Conservation (phyloP, 2,888 invertebrate genomes). For the Alsophila aescularia region DNA sequence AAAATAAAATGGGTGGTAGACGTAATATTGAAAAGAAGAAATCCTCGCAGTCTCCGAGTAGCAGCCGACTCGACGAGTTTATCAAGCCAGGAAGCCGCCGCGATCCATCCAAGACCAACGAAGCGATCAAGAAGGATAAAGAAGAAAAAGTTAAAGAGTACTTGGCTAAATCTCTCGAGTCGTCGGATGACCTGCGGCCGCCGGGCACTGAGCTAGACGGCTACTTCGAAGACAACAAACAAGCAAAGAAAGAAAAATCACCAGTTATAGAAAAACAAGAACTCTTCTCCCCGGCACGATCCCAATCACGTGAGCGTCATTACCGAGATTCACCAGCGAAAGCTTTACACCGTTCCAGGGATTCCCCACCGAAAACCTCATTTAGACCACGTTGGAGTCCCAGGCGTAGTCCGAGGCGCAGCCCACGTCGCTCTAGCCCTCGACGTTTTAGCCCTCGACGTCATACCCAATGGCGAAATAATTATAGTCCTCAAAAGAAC, state of each 20-base stretch:
- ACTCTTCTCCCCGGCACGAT: slow-evolving; percentile 2
- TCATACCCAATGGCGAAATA: neutral
- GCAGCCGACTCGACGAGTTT: slow-evolving; percentile 55
- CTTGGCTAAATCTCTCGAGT: slow-evolving; percentile 70
- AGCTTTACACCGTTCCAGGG: slow-evolving; percentile 10
- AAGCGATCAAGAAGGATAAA: slow-evolving; percentile 74
- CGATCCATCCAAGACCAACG: slow-evolving; percentile 72
- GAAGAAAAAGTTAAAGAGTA: slow-evolving; percentile 75
- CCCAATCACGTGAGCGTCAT: slow-evolving; percentile 27
- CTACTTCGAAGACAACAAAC: slow-evolving; percentile 56
- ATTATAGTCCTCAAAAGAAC: slow-evolving; percentile 19
- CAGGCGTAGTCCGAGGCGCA: slow-evolving; percentile 35
- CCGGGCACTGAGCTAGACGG: slow-evolving; percentile 79
- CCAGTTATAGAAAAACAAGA: neutral
- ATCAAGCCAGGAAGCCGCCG: slow-evolving; percentile 76
- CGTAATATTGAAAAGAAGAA: slow-evolving; percentile 30
- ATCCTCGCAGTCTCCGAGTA: slow-evolving; percentile 38
- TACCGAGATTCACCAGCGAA: slow-evolving; percentile 24
- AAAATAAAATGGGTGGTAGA: neutral
- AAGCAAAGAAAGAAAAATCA: slow-evolving; percentile 34
- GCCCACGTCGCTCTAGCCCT: slow-evolving; percentile 34
- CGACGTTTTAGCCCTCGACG: slow-evolving; percentile 6
- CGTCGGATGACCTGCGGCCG: slow-evolving; percentile 67
- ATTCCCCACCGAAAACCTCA: neutral
- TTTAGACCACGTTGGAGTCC: slow-evolving; percentile 36